Conservation (phyloP, 2,797 vertebrate genomes). For the Pipistrellus kuhlii region DNA sequence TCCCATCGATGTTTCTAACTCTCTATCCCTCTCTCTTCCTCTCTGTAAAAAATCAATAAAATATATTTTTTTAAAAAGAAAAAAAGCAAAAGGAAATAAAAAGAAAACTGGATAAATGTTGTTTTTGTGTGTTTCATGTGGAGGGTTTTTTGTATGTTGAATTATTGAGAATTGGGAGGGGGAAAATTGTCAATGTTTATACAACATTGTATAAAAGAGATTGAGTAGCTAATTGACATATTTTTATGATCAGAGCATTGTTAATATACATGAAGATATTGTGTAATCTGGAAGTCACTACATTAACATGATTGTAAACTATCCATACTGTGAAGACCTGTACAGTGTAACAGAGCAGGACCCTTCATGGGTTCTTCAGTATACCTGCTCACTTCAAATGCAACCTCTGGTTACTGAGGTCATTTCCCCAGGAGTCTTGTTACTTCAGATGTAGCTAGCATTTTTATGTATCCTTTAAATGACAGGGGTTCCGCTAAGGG, state of each 20-base stretch:
- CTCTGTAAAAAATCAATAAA: too few species aligned
- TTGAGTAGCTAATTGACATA: background rate
- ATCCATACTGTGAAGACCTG: background rate
- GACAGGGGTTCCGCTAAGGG: background rate
- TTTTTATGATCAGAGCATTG: background rate
- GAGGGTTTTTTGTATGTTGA: background rate
- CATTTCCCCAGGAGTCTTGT: background rate
- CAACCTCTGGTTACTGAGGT: background rate
- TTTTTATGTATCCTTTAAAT: background rate
- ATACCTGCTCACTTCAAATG: conserved; percentile 35
- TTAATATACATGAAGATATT: conserved; percentile 27
- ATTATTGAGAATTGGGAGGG: background rate
- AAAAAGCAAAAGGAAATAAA: background rate
- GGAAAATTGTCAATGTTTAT: background rate
- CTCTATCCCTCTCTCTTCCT: too few species aligned
- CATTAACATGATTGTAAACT: background rate
- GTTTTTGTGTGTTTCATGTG: background rate
- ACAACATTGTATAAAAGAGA: background rate
- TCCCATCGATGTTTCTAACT: too few species aligned
- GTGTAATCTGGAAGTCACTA: background rate
- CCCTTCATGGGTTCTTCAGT: background rate
- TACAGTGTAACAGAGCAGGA: background rate
- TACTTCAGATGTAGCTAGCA: background rate
- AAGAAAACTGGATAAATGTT: background rate
- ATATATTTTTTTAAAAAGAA: background rate